Evolutionary conservation across 2,113 vertebrate genomes (phyloP).

Genomic region (Oreochromis aureus): DNA sequence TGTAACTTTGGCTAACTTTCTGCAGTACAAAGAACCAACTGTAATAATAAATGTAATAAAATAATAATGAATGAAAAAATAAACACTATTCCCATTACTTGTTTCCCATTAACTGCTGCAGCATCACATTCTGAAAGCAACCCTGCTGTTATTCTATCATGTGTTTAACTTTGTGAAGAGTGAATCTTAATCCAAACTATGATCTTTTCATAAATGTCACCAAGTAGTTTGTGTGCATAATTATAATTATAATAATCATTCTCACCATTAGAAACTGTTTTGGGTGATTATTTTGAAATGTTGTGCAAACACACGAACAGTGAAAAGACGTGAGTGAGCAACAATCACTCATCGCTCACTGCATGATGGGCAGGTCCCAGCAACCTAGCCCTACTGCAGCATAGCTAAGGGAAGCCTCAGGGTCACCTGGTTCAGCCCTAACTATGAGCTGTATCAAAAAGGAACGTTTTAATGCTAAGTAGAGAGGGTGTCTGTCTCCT

Average conservation of each 20-base stretch:
- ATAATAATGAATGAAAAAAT: neutral
- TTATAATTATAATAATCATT: neutral
- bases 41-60: too few species aligned
- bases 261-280: neutral
- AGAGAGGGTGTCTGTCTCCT: neutral
- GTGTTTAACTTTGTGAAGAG: neutral
- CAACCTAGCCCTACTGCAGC: neutral
- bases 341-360: neutral
- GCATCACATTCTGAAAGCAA: neutral
- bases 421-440: fast-evolving
- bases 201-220: neutral
- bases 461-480: neutral
- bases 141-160: neutral
- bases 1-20: too few species aligned
- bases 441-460: neutral
- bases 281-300: neutral
- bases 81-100: neutral
- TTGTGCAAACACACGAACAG: neutral
- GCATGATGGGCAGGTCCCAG: neutral
- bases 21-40: too few species aligned
- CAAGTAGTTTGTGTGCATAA: neutral
- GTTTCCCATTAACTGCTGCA: neutral
- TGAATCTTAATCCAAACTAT: neutral
- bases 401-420: neutral
- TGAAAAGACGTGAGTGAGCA: neutral